Percentiles rank a stretch among this genome's conserved stretches.
Evolutionary conservation across 2,113 vertebrate genomes (phyloP).

Genomic region (Toxotes jaculatrix): DNA sequence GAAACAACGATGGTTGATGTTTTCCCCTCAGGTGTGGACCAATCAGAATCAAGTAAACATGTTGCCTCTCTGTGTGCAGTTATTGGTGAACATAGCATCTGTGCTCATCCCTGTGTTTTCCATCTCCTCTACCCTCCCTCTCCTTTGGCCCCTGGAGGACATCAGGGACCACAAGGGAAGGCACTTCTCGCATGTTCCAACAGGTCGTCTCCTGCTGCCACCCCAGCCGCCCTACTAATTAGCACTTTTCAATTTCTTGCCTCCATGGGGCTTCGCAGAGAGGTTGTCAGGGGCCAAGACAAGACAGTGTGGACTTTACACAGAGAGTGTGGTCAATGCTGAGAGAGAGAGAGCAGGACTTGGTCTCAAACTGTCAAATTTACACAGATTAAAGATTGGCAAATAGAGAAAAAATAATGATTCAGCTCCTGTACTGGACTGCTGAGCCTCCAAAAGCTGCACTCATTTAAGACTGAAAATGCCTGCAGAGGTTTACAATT

Average conservation of each 20-base stretch:
- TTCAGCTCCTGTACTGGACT: not conserved
- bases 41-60: constrained; percentile 76
- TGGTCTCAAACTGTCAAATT: not conserved
- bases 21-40: constrained; percentile 59
- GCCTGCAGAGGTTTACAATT: constrained; percentile 13
- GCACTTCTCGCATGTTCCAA: constrained; percentile 65
- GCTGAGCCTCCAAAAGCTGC: not conserved
- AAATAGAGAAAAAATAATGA: not conserved
- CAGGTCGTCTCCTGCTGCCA: constrained; percentile 62
- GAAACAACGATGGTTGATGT: constrained; percentile 39
- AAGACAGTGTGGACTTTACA: constrained; percentile 4
- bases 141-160: constrained; percentile 51
- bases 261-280: constrained; percentile 33
- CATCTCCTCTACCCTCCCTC: constrained; percentile 43
- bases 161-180: constrained; percentile 56
- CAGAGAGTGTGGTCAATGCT: not conserved
- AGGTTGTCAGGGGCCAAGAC: constrained; percentile 21
- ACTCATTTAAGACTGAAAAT: constrained; percentile 8
- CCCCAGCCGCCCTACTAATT: constrained; percentile 63
- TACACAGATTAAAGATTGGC: not conserved
- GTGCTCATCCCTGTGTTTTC: constrained; percentile 72
- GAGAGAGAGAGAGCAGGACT: not conserved
- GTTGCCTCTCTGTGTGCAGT: constrained; percentile 62
- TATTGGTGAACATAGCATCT: constrained; percentile 63
- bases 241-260: constrained; percentile 68